Evolutionary conservation across 2,888 invertebrate species (phyloP), one percentile per base, ranked within the genome.

Genomic region (Synergus umbraculus): DNA sequence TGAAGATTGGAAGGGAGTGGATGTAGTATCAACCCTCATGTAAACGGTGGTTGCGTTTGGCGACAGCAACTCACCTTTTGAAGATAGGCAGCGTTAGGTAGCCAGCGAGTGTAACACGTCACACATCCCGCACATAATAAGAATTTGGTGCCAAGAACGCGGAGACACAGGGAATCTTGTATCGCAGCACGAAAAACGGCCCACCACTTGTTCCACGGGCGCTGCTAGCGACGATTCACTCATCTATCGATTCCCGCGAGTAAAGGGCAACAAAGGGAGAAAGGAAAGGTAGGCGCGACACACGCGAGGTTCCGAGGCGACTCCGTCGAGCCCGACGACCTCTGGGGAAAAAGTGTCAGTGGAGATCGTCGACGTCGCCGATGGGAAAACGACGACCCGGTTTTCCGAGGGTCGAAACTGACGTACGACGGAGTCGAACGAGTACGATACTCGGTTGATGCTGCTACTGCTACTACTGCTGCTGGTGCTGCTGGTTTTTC

Each of bases 191-290:
- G 79, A 85, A 87, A 85, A 86, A 85, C 86, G 86, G 84, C 85
- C 85, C 86, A 85, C 88, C 90, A 90, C 90, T 90, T 90, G 90
- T 90, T 90, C 86, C 89, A 90, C 89, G 88, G 86, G 90, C 90
- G 90, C 90, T 90, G 89, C 89, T 83, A 88, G 88, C 89, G 87
- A 86, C 83, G 87, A 87, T 88, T 85, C 87, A 87, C 88, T 87
- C 86, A 88, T 86, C 88, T 90, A 90, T 90, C 90, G 90, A 90
- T 90, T 90, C 78, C 78, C 80, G 58, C 81, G 78, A 78, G 80
- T 46, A 66, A 49, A 73, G 73, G 49, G 49, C 73, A 73, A 54
- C 54, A 73, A 73, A 73, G 49, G n/a, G 49, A 37, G 49, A 73
- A 73, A 46, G 13, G 9, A 54, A 49, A 13, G 29, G 49, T 49